These are phyloP conservation scores for Apolygus lucorum DNA, from an alignment of 1,140 invertebrate species.

Conservation along the genomic window DNA sequence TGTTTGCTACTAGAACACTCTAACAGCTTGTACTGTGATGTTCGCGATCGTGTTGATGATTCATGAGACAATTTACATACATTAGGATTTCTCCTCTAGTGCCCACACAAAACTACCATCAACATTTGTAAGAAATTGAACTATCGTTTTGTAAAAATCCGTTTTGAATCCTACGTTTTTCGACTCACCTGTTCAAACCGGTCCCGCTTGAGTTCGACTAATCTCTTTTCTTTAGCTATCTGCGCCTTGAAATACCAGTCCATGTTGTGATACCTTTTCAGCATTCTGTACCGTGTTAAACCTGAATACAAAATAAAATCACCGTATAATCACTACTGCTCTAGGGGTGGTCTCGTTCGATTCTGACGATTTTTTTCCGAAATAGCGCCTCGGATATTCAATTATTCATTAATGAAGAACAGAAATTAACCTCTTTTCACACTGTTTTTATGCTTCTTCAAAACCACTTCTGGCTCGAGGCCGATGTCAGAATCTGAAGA, in stretches of 20 bases:
- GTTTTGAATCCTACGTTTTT: not conserved
- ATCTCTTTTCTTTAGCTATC: not conserved
- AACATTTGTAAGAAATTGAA: not conserved
- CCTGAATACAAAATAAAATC: not conserved
- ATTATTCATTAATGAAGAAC: too few species aligned
- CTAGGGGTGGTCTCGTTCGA: too few species aligned
- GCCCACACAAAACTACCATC: too few species aligned
- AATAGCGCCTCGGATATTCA: too few species aligned
- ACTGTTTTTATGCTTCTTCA: not conserved
- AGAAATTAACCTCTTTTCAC: not conserved
- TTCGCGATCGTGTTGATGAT: too few species aligned
- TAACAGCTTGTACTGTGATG: too few species aligned
- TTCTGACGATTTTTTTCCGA: too few species aligned
- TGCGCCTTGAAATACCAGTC: not conserved
- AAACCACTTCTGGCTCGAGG: not conserved
- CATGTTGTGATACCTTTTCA: not conserved
- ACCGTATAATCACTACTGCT: too few species aligned
- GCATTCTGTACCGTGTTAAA: not conserved
- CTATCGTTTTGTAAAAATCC: not conserved
- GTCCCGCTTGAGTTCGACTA: not conserved
- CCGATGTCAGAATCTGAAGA: constrained; percentile 3
- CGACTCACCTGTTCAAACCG: constrained; percentile 5
- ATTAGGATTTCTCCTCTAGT: too few species aligned
- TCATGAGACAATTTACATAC: too few species aligned
- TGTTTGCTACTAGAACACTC: too few species aligned